Base-by-base conservation (phyloP, 2,888 invertebrate genomes). In the Patella caerulea region DNA sequence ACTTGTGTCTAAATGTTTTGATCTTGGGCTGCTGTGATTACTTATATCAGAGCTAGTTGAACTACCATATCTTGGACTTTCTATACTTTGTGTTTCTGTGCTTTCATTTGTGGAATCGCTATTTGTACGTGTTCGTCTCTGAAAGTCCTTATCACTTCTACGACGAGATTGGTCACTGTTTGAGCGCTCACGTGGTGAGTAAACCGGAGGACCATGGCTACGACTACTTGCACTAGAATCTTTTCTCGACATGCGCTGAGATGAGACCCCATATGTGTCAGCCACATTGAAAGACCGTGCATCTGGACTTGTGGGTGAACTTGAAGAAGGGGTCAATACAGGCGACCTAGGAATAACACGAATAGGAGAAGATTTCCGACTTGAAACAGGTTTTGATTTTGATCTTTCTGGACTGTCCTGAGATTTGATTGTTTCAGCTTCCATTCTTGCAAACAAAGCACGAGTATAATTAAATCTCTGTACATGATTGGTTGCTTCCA, bases 361-460 rank as follows among this genome's bases (percentile, higher is more conserved):
- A 5, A 79, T 78, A 11, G 86, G 85, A 17, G 88, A 87, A 4
- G 79, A 73, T 78, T 81, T 81, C 7, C 84, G 77, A 45, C 78
- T 71, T 12, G 81, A 78, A 56, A 83, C 76, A 34, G 80, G 82
- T 15, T 74, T 75, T 12, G 78, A 79, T 70, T 86, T 82, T 3
- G 55, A 12, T 15, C 71, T 55, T 17, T 71, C 34, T 9, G 71
- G 52, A 9, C 14, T 24, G 45, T 84, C 83, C 71, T 83, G 83
- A 24, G 83, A 83, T 59, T 75, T 45, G 53, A 82, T 83, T 1
- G 78, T 86, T 74, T 90, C 86, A 69, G 90, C 88, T 77, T 91
- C 91, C 85, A 91, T 85, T n/a, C 87, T 82, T n/a, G 90, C 90
- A 81, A 91, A 91, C 71, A 91, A 81, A 7, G 89, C 90, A 17